Evolutionary conservation across 2,797 vertebrate genomes (phyloP).

Genomic region (Thalassophryne amazonica): DNA sequence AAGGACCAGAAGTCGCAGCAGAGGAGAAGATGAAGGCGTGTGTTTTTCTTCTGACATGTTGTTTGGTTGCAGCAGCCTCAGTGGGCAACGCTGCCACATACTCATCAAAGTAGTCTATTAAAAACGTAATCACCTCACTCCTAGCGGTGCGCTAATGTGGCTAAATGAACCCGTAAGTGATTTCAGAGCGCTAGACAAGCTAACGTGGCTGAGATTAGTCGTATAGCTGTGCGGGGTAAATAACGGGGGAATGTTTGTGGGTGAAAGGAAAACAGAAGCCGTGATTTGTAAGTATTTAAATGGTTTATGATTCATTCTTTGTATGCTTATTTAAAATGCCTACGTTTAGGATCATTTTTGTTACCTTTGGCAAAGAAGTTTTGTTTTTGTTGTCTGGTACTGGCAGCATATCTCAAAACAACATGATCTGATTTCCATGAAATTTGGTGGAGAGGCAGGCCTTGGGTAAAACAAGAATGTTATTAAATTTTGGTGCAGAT

Average conservation of each 20-base stretch:
- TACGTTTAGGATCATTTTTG: too few relatives aligned
- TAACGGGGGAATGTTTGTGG: background rate
- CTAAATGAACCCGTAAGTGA: slow-evolving; percentile 7
- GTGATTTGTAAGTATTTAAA: slow-evolving; percentile 1
- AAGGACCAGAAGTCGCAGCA: background rate
- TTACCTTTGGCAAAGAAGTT: too few relatives aligned
- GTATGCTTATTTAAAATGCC: too few relatives aligned
- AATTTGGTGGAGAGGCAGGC: too few relatives aligned
- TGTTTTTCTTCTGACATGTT: slow-evolving; percentile 8
- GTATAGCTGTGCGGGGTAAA: slow-evolving; percentile 3
- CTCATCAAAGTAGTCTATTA: slow-evolving; percentile 27
- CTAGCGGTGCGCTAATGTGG: background rate
- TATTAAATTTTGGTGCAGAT: too few relatives aligned
- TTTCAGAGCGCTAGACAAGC: slow-evolving; percentile 1
- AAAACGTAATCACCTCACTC: slow-evolving; percentile 22
- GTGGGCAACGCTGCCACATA: background rate
- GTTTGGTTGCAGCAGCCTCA: slow-evolving; percentile 7
- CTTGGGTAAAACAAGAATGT: too few relatives aligned
- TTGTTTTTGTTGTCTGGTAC: too few relatives aligned
- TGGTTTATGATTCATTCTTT: too few relatives aligned
- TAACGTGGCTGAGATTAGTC: background rate
- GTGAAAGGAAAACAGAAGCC: slow-evolving; percentile 2
- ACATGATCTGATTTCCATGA: too few relatives aligned
- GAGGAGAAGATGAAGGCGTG: background rate
- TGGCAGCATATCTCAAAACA: too few relatives aligned